These are phyloP conservation scores for Amblyjoppa proteus DNA, from an alignment of 2,888 invertebrate genomes.

Conservation along the genomic window DNA sequence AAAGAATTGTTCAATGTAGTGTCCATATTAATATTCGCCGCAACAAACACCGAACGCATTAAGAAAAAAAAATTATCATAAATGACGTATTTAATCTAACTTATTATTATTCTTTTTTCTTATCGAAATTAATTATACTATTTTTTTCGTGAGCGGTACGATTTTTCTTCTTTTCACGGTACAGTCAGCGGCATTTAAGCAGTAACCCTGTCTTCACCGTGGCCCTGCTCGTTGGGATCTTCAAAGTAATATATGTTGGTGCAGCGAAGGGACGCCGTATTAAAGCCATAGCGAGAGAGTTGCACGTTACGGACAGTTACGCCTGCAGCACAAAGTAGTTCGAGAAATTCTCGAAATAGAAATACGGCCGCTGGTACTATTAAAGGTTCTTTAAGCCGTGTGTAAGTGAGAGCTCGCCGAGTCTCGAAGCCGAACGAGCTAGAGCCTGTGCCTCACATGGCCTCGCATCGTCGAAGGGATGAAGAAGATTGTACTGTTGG, in stretches of 20 bases:
- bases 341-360: conserved; percentile 55
- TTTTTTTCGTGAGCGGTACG: not conserved
- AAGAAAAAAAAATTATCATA: too few relatives aligned
- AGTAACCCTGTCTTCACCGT: conserved; percentile 1
- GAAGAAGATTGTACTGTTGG: conserved; percentile 27
- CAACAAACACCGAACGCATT: too few relatives aligned
- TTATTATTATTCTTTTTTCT: not conserved
- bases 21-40: too few relatives aligned
- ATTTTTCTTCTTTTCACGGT: not conserved
- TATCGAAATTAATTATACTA: not conserved
- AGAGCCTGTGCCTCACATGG: conserved; percentile 39
- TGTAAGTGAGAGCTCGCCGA: not conserved
- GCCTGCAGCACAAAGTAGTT: conserved; percentile 31
- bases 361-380: not conserved
- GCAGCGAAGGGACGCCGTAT: not conserved
- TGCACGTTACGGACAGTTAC: conserved; percentile 34
- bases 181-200: not conserved
- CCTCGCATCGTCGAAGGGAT: conserved; percentile 43
- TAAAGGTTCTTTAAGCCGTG: not conserved
- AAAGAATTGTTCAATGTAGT: too few relatives aligned
- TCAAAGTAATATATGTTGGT: conserved; percentile 4
- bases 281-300: conserved; percentile 11
- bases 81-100: not conserved
- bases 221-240: not conserved
- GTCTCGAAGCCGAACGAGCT: conserved; percentile 16